Base-by-base conservation (phyloP, 2,113 vertebrate species). In the Halcyon malimbica region DNA sequence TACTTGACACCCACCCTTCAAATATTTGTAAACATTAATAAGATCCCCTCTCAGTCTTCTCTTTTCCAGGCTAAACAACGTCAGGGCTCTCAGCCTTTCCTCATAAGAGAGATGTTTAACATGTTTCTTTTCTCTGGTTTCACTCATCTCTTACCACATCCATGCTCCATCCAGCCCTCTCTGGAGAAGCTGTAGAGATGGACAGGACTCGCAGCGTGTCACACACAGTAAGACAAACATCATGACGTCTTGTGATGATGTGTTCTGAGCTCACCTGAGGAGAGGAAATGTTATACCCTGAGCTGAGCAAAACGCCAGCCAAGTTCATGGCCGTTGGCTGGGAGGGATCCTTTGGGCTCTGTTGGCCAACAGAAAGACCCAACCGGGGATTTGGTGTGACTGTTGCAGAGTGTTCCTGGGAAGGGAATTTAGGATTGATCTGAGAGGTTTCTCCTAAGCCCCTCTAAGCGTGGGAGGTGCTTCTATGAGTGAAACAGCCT, bases 141-240 rank as follows among this genome's bases (percentile, higher is more conserved):
- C 26, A 10, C 44, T 56, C 10, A 1, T 4, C 9, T 79, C 65
- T 69, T 21, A 23, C 63, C n/a, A 65, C 2, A 3, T 53, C 87
- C 0, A 0, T 41, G 41, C 31, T 70, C 74, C 65, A 25, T 11
- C 15, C 87, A 94, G 85, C 63, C 70, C 25, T 23, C 33, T 57
- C 85, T 0, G 2, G 37, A 80, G 68, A 59, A 65, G 48, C 63
- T 29, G 19, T 88, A 12, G 95, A 96, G 79, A 94, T 96, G 94
- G 63, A 69, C 12, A 42, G 50, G 59, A 93, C 19, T 13, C 2
- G 0, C 64, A 48, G 41, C 5, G 0, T 4, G 1, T 26, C 28
- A 0, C 28, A 15, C 5, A 53, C 75, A 23, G 96, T 95, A 95
- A 94, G 94, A 28, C 60, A 87, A 93, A 87, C 33, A 0, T 0